Percentiles rank a stretch among this genome's conserved stretches.
These are phyloP conservation scores for Microtus ochrogaster DNA, from an alignment of 2,113 vertebrate genomes.

Conservation along the genomic window DNA sequence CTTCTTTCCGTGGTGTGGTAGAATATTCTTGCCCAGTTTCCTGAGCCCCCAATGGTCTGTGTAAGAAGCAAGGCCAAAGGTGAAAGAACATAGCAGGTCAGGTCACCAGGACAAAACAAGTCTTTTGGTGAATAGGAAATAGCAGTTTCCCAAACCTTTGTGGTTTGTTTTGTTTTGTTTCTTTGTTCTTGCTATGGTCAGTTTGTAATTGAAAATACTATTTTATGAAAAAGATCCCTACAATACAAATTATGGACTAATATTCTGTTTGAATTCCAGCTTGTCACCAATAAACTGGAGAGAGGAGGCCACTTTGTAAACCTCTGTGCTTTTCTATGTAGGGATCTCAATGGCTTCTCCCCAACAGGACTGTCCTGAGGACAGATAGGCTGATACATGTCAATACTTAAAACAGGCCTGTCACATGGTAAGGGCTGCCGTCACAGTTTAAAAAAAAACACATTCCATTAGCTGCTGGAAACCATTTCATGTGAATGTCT, in stretches of 20 bases:
- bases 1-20: background rate
- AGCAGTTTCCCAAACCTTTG: background rate
- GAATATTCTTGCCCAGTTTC: background rate
- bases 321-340: background rate
- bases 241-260: background rate
- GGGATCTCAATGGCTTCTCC: background rate
- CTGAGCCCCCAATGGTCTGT: background rate
- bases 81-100: background rate
- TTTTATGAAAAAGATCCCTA: background rate
- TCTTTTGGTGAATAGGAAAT: background rate
- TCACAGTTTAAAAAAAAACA: constrained; percentile 8
- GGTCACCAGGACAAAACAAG: background rate
- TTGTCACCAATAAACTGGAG: background rate
- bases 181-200: too few species aligned
- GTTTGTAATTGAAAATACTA: background rate
- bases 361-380: background rate
- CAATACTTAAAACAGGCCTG: background rate
- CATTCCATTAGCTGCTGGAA: background rate
- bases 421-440: background rate
- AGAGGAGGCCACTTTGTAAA: background rate
- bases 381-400: background rate
- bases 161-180: background rate
- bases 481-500: background rate
- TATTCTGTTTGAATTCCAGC: background rate
- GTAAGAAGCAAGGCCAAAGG: background rate